phyloP scores from a whole-genome alignment of 2,113 vertebrate species.

The Gobio gobio region DNA sequence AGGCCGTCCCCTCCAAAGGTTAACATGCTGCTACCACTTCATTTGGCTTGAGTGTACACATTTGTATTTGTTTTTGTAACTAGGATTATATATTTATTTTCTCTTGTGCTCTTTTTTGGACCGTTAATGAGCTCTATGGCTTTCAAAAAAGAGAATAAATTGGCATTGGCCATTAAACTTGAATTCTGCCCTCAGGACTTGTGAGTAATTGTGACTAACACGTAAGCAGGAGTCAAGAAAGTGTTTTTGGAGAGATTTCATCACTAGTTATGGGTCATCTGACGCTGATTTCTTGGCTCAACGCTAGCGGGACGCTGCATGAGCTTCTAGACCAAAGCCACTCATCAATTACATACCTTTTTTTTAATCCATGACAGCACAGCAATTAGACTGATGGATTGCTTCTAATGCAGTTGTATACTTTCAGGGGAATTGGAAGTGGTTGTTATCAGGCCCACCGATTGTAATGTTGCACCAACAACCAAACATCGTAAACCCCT shows the following conservation, averaged over 20 bases:
- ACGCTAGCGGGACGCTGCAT: neutral
- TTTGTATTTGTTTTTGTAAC: neutral
- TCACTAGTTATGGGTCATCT: neutral
- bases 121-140: neutral
- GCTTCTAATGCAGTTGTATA: neutral
- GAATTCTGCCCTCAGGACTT: neutral
- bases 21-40: slow-evolving; percentile 12
- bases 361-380: neutral
- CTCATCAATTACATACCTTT: neutral
- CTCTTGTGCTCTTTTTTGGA: neutral
- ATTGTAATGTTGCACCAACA: slow-evolving; percentile 1
- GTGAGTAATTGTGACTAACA: neutral
- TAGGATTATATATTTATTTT: neutral
- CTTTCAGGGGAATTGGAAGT: neutral
- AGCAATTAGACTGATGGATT: slow-evolving; percentile 9
- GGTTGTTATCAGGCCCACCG: neutral
- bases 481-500: slow-evolving; percentile 3
- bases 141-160: neutral
- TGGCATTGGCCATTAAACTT: slow-evolving; percentile 11
- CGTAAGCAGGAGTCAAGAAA: neutral
- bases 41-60: neutral
- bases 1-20: neutral
- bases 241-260: neutral
- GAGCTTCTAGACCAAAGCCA: neutral
- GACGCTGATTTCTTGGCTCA: slow-evolving; percentile 9